These are phyloP conservation scores for Asobara japonica DNA, from an alignment of 1,140 invertebrate species.

Conservation along the genomic window DNA sequence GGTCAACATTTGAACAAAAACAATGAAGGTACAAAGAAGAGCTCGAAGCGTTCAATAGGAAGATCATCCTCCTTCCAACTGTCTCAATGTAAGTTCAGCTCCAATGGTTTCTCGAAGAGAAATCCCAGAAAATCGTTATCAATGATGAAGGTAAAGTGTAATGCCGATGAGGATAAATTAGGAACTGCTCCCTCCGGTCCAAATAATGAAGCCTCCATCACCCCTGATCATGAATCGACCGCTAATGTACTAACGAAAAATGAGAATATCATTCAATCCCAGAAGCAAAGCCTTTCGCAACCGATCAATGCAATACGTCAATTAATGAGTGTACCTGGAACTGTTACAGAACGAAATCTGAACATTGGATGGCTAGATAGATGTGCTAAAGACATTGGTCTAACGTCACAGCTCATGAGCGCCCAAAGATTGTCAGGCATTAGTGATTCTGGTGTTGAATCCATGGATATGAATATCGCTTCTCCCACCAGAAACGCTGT, in stretches of 20 bases:
- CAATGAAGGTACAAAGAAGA: constrained; percentile 45
- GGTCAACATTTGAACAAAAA: constrained; percentile 69
- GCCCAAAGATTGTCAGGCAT: constrained; percentile 44
- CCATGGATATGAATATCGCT: constrained; percentile 44
- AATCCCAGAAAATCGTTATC: constrained; percentile 80
- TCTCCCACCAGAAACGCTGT: constrained; percentile 33
- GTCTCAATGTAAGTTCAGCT: constrained; percentile 78
- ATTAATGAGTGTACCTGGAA: constrained; percentile 40
- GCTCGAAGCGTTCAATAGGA: constrained; percentile 51
- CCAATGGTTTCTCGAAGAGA: constrained; percentile 74
- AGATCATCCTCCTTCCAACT: constrained; percentile 64
- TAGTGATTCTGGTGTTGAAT: constrained; percentile 53
- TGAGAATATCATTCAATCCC: constrained; percentile 48
- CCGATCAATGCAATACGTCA: constrained; percentile 61
- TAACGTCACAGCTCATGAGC: constrained; percentile 22
- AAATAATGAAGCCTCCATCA: neutral
- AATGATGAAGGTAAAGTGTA: constrained; percentile 46
- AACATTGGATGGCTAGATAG: constrained; percentile 70
- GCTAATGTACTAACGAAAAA: constrained; percentile 37
- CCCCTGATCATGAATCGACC: constrained; percentile 24
- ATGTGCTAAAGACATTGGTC: constrained; percentile 47
- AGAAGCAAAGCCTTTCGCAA: constrained; percentile 43
- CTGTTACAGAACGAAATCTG: constrained; percentile 56
- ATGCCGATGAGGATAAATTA: constrained; percentile 34
- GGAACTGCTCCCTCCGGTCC: neutral